These are phyloP conservation scores for Euzetes globulus DNA, from an alignment of 2,888 invertebrate species.

Conservation along the genomic window DNA sequence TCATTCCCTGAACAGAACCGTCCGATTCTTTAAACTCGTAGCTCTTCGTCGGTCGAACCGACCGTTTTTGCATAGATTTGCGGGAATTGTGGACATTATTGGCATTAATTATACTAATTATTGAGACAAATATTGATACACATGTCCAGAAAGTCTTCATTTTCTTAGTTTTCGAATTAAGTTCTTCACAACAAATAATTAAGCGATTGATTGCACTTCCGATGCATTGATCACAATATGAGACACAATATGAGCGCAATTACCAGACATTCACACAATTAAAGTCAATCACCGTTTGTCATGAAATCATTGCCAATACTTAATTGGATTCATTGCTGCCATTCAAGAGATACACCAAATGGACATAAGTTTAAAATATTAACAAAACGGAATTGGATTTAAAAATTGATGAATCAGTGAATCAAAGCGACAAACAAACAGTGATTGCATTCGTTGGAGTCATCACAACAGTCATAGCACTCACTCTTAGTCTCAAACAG, in stretches of 20 bases:
- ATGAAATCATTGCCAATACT: background rate
- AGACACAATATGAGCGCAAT: constrained; percentile 4
- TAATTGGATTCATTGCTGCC: background rate
- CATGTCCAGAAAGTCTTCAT: constrained; percentile 5
- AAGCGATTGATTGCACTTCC: constrained; percentile 6
- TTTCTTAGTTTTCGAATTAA: background rate
- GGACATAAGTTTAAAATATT: background rate
- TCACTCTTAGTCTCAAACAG: background rate
- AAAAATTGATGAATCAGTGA: background rate
- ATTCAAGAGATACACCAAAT: background rate
- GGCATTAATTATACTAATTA: background rate
- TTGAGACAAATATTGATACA: background rate
- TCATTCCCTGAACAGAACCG: constrained; percentile 76
- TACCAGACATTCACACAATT: background rate
- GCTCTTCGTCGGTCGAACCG: constrained; percentile 78
- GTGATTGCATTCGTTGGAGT: constrained; percentile 14
- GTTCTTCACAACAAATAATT: background rate
- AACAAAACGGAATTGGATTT: background rate
- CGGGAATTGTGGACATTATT: constrained; percentile 10
- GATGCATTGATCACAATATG: constrained; percentile 30
- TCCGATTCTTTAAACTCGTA: constrained; percentile 86
- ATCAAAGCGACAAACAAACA: background rate
- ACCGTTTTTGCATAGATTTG: constrained; percentile 31
- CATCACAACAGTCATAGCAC: constrained; percentile 19
- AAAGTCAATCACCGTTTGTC: background rate